These are phyloP conservation scores for Tamias sibiricus DNA, from an alignment of 2,113 vertebrate species.

Conservation along the genomic window DNA sequence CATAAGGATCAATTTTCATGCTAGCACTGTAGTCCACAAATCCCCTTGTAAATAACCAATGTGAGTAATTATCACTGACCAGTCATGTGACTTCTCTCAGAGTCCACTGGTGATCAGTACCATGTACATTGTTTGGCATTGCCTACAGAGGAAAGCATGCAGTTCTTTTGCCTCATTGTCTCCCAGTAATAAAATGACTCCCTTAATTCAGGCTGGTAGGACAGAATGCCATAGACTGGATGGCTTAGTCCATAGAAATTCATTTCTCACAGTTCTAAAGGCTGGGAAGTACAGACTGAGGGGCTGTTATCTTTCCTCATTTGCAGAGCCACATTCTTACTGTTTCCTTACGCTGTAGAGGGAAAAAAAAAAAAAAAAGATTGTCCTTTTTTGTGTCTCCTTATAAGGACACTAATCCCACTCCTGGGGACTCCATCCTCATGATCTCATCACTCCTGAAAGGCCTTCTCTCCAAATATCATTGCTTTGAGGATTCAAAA, in stretches of 20 bases:
- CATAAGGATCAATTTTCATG: background rate
- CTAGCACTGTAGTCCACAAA: background rate
- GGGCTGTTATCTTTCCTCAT: background rate
- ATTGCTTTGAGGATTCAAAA: background rate
- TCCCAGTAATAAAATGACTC: background rate
- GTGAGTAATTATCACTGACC: background rate
- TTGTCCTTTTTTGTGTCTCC: background rate
- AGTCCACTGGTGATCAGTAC: background rate
- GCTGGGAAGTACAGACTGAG: background rate
- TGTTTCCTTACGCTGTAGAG: background rate
- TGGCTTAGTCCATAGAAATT: background rate
- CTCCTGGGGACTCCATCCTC: background rate
- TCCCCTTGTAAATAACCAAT: background rate
- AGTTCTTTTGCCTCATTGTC: background rate
- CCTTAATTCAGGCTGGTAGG: background rate
- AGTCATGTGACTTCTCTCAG: constrained; percentile 2
- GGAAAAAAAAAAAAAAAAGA: background rate
- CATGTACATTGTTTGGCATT: background rate
- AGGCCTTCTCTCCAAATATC: background rate
- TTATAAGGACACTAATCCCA: background rate
- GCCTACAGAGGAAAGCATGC: background rate
- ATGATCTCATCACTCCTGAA: background rate
- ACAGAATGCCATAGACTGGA: background rate
- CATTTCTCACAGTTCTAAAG: background rate
- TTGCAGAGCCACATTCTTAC: background rate